Base-by-base conservation (phyloP, 2,113 vertebrate species). In the Himantopus leucocephalus region DNA sequence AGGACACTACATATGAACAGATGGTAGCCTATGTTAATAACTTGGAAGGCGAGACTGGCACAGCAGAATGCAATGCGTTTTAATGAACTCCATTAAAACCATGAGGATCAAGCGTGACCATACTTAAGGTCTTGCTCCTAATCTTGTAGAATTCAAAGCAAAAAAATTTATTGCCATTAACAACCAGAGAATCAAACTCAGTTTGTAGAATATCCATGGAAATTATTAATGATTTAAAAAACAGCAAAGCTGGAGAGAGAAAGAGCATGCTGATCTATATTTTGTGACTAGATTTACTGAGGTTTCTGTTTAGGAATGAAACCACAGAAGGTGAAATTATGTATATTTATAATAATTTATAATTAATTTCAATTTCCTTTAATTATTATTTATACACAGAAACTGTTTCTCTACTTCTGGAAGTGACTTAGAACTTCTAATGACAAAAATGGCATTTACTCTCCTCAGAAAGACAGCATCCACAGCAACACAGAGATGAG, bases 61-160 rank as follows among this genome's bases (percentile, higher is more conserved):
- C 6, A 75, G 79, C 82, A 87, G 86, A 94, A 91, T 43, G 48
- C 43, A 88, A 64, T 72, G 56, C 85, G 89, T 95, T 96, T 92
- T 95, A 93, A 96, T 81, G 60, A 94, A 88, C 37, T 83, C 94
- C 75, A 67, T 91, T 92, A 83, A 94, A 93, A 60, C 24, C 70
- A 79, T 1, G 21, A 88, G 24, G 68, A 84, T 74, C 3, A 4
- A 91, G 39, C 32, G 56, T 48, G 72, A 95, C 35, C 9, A 35
- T 63, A 62, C 50, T 90, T 81, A 94, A 70, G 35, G 53, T 13
- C 20, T 76, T 74, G 41, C 37, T 88, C 55, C 60, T 77, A 83
- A 78, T 90, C 39, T 85, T 76, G 66, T 3, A 48, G 64, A 78
- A 86, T 64, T 71, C 3, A 5, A 92, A 78, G 17, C 10, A 70